Conservation (phyloP, 2,888 invertebrate species). For the Cryptocheilus praepositus region DNA sequence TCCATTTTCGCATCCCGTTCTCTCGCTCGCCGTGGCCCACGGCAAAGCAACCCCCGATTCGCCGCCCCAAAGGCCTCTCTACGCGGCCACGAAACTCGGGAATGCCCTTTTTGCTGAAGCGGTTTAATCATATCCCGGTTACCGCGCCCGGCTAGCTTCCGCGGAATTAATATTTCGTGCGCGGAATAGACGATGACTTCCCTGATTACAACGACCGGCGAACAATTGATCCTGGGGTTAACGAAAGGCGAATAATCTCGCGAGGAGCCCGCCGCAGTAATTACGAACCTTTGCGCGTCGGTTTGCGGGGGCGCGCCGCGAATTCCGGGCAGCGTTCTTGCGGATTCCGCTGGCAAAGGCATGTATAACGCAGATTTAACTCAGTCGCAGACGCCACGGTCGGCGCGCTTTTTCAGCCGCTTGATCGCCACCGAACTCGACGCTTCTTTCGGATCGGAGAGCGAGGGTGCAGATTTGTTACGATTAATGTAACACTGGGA, state of each 20-base stretch:
- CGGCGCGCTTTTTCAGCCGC: no score
- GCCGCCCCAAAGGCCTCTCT: conserved; percentile 1
- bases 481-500: no score
- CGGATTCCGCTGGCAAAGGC: no score
- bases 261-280: no score
- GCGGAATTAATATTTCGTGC: conserved; percentile 20
- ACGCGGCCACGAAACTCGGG: conserved; percentile 40
- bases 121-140: conserved; percentile 48
- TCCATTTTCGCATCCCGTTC: conserved; percentile 23
- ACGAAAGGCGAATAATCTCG: not conserved
- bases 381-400: no score
- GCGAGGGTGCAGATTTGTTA: no score
- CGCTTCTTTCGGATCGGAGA: no score
- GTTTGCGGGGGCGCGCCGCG: no score
- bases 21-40: conserved; percentile 25
- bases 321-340: no score
- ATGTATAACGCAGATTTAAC: no score
- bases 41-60: conserved; percentile 27
- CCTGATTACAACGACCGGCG: conserved; percentile 4
- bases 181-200: not conserved
- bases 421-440: no score
- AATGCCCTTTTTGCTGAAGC: conserved; percentile 41
- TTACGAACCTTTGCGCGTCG: no score
- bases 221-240: conserved; percentile 7
- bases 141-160: not conserved